A percentile compares a stretch with the other conserved stretches of the same genome.
Conservation (phyloP, 2,113 vertebrate species). For the Atractosteus spatula region DNA sequence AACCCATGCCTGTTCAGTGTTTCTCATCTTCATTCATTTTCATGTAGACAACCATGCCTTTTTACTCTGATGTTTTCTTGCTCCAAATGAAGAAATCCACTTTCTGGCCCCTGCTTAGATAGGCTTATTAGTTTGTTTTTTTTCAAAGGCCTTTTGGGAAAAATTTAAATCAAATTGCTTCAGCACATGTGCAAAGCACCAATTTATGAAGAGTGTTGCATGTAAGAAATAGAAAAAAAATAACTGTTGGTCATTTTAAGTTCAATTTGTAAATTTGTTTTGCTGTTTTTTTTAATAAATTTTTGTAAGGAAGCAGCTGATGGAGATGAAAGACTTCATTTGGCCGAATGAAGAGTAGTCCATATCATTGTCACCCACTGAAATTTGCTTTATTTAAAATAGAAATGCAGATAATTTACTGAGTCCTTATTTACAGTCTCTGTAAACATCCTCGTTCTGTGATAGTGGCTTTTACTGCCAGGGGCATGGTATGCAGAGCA, state of each 20-base stretch:
- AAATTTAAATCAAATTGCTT: conserved; percentile 38
- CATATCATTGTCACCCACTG: too few relatives aligned
- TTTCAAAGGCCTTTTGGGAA: conserved; percentile 34
- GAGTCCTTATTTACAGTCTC: too few relatives aligned
- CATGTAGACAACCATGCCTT: too few relatives aligned
- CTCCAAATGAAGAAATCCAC: not conserved
- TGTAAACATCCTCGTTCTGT: conserved; percentile 4
- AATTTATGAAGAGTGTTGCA: conserved; percentile 37
- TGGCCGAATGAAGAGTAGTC: too few relatives aligned
- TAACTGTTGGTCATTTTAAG: not conserved
- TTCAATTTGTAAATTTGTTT: not conserved
- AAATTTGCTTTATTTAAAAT: too few relatives aligned
- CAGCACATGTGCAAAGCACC: conserved; percentile 38
- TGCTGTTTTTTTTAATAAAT: not conserved
- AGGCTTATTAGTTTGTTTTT: conserved; percentile 34
- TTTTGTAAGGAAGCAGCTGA: too few relatives aligned
- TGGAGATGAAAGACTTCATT: too few relatives aligned
- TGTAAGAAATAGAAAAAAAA: conserved; percentile 28
- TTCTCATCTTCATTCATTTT: too few relatives aligned
- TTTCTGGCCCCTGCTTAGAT: conserved; percentile 34
- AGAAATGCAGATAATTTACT: too few relatives aligned
- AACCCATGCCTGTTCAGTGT: too few relatives aligned
- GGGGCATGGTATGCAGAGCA: conserved; percentile 61
- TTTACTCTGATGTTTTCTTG: too few relatives aligned
- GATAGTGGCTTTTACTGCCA: conserved; percentile 42